These are phyloP conservation scores for Delphinapterus leucas DNA, from an alignment of 2,113 vertebrate genomes.

Conservation along the genomic window DNA sequence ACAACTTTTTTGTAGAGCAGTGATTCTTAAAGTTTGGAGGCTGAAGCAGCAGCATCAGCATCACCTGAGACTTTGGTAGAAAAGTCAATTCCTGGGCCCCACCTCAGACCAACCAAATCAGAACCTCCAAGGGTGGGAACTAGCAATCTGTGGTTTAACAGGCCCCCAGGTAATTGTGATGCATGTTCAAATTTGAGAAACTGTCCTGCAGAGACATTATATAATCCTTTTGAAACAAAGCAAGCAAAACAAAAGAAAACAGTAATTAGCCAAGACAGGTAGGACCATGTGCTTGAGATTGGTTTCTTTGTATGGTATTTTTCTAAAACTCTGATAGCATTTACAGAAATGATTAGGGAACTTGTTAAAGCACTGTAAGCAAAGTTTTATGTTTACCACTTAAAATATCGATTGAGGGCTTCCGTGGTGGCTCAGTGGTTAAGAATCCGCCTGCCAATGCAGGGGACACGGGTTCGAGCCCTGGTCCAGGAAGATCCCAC, in stretches of 20 bases:
- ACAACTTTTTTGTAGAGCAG: background rate
- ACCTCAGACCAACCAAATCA: background rate
- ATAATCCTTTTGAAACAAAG: conserved; percentile 1
- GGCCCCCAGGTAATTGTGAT: background rate
- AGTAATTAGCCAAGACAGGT: background rate
- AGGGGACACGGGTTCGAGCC: no score
- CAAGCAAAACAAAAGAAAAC: background rate
- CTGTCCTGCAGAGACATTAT: background rate
- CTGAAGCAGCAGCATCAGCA: background rate
- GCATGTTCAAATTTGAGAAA: conserved; percentile 20
- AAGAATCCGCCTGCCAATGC: no score
- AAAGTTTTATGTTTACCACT: background rate
- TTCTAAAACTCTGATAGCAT: background rate
- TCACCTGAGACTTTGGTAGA: background rate
- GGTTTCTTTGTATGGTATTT: background rate
- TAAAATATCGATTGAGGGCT: background rate
- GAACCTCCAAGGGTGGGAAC: background rate
- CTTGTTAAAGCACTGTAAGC: background rate
- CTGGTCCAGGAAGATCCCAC: no score
- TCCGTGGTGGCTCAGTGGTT: no score
- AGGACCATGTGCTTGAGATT: background rate
- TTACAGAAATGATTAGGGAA: conserved; percentile 26
- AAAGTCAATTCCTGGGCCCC: background rate
- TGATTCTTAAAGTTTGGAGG: conserved; percentile 15
- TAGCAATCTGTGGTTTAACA: background rate